phyloP scores from a whole-genome alignment of 2,797 vertebrate genomes.

The Poecilia wingei region DNA sequence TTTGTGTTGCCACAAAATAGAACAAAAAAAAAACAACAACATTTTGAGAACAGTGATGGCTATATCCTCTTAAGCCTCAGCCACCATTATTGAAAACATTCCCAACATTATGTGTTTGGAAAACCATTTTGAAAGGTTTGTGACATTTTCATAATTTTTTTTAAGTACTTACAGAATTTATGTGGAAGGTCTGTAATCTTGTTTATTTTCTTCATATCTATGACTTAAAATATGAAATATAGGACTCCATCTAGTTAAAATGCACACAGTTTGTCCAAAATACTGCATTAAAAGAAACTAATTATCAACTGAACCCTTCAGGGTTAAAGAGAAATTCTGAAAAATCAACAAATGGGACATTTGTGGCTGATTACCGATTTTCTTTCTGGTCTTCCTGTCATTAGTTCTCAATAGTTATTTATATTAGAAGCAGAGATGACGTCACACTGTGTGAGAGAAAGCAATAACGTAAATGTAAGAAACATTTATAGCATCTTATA shows the following conservation, averaged over 20 bases:
- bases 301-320: not conserved
- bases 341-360: not conserved
- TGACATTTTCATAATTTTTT: not conserved
- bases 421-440: not conserved
- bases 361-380: not conserved
- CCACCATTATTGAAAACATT: constrained; percentile 1
- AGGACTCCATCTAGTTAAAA: not conserved
- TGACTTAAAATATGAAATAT: not conserved
- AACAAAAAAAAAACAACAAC: not conserved
- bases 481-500: not conserved
- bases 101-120: not conserved
- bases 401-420: not conserved
- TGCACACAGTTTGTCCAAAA: not conserved
- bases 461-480: not conserved
- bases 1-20: constrained; percentile 27
- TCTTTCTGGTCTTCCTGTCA: not conserved
- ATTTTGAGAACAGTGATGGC: constrained; percentile 1
- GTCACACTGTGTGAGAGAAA: not conserved
- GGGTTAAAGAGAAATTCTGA: not conserved
- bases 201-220: too few species aligned
- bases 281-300: not conserved
- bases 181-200: not conserved
- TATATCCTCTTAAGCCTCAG: constrained; percentile 18
- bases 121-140: not conserved
- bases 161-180: not conserved